Evolutionary conservation across 2,113 vertebrate species (phyloP), one percentile per base, ranked within the genome.

Genomic region (Antechinus stuartii): DNA sequence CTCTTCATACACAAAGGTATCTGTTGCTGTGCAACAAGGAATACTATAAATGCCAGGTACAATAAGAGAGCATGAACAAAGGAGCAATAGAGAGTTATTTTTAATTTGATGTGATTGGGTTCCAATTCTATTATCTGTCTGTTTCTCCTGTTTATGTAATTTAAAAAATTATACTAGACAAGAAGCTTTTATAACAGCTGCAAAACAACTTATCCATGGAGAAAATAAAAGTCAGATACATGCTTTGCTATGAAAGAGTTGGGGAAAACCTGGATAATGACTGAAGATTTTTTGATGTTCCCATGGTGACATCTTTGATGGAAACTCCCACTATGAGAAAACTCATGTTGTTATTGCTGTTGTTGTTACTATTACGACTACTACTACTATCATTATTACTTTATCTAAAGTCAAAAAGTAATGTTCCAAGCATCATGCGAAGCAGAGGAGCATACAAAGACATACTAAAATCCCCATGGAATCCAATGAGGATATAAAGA

Each of bases 31-130:
- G n/a, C 14, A 93, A 50, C 0, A 84, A 84, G 35, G 35, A 84
- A 6, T 22, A 42, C 30, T 42, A n/a, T 84, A 84, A 84, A 42
- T 42, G 14, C n/a, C 68, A 84, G 35, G 35, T 7, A 97, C 24
- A 57, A 53, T 9, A 93, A 92, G 0, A 19, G 89, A 96, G 19
- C 1, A 61, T 84, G 2, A 94, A 90, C 27, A 96, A 95, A 56
- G 94, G 96, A 93, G 94, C 91, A 90, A 96, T 84, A 49, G n/a
- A 84, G 93, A 96, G 61, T 68, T 91, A 94, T 54, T 89, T 91
- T 42, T 93, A 94, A 95, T 46, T 93, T 92, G 93, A 97, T 57
- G 23, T 89, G 26, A 84, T 90, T 89, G 26, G 92, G 24, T 5
- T 90, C 23, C 42, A 92, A 2, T 47, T 84, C 30, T 53, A 94